Conservation (phyloP, 1,140 invertebrate genomes). For the Nasonia giraulti region DNA sequence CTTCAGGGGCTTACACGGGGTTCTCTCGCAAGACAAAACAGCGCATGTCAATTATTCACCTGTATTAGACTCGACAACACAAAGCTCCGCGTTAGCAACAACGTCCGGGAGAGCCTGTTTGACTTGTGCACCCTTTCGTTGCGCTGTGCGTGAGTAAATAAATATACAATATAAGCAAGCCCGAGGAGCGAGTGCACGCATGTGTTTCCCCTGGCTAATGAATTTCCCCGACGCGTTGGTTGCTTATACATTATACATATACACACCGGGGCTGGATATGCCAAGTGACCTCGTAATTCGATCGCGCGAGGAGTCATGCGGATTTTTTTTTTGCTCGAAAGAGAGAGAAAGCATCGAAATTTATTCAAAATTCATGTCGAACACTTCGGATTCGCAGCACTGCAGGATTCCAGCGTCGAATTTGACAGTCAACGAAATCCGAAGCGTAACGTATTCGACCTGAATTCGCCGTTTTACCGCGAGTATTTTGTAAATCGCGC, state of each 20-base stretch:
- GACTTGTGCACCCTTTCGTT: slow-evolving; percentile 63
- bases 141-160: slow-evolving; percentile 58
- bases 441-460: neutral
- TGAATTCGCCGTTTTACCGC: neutral
- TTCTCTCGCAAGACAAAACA: neutral
- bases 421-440: neutral
- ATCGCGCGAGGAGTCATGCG: neutral
- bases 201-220: slow-evolving; percentile 62
- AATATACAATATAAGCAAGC: too few species aligned
- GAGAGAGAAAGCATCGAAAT: too few species aligned
- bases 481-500: neutral
- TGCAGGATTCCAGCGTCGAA: too few species aligned
- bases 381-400: too few species aligned
- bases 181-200: neutral
- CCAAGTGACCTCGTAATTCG: neutral
- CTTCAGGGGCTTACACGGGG: too few species aligned
- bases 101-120: slow-evolving; percentile 57
- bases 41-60: slow-evolving; percentile 49
- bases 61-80: neutral
- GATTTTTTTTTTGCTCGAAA: too few species aligned
- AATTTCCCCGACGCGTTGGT: slow-evolving; percentile 53
- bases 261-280: neutral
- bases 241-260: neutral
- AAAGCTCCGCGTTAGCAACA: neutral
- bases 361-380: too few species aligned